These are phyloP conservation scores for Formica aserva DNA, from an alignment of 2,888 invertebrate genomes.

Conservation along the genomic window DNA sequence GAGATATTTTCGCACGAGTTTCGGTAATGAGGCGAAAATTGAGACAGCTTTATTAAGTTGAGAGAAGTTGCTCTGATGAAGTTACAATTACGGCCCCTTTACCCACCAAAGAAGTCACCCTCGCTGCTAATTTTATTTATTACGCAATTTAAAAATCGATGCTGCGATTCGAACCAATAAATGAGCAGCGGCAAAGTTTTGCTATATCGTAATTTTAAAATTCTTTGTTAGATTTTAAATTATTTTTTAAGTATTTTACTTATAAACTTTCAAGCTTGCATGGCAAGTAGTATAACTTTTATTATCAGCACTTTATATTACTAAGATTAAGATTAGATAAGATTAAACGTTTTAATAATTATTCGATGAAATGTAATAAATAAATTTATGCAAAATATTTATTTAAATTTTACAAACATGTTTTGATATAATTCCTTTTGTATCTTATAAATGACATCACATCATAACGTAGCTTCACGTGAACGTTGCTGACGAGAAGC, in stretches of 20 bases:
- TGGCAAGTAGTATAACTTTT: neutral
- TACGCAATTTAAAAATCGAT: slow-evolving; percentile 85
- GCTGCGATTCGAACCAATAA: slow-evolving; percentile 75
- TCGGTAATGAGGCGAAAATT: slow-evolving; percentile 84
- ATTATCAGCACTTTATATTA: neutral
- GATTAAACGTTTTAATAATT: neutral
- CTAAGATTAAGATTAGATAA: too few species aligned
- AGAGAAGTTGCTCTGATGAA: slow-evolving; percentile 83
- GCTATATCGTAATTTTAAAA: neutral
- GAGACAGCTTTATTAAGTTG: slow-evolving; percentile 85
- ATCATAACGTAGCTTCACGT: slow-evolving; percentile 12
- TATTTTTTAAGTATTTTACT: slow-evolving; percentile 9
- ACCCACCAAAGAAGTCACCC: slow-evolving; percentile 79
- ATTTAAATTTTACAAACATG: neutral
- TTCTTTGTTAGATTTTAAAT: neutral
- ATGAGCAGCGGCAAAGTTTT: slow-evolving; percentile 49
- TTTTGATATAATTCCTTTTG: neutral
- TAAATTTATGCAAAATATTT: neutral
- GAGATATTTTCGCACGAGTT: slow-evolving; percentile 78
- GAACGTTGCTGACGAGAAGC: slow-evolving; percentile 59
- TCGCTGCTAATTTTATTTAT: slow-evolving; percentile 84
- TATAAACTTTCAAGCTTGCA: neutral
- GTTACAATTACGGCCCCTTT: slow-evolving; percentile 79
- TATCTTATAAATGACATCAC: slow-evolving; percentile 22
- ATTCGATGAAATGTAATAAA: neutral